Percentiles rank a stretch among this genome's conserved stretches.
Evolutionary conservation across 2,888 invertebrate genomes (phyloP).

Genomic region (Beris chalybata): DNA sequence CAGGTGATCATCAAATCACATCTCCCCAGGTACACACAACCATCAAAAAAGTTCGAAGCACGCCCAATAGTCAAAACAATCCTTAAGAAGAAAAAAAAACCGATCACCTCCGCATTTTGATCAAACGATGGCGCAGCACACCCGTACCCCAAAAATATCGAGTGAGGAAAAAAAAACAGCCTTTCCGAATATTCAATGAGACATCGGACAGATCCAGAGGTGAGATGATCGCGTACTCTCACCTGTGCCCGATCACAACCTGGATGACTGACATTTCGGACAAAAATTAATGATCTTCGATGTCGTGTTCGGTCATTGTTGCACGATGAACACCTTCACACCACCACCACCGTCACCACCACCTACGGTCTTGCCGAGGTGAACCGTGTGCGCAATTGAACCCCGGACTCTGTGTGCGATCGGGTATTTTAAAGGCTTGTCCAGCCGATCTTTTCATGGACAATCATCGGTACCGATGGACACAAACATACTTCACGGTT

Average conservation of each 20-base stretch:
- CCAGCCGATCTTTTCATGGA: neutral
- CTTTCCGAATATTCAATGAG: slow-evolving; percentile 14
- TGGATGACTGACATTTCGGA: slow-evolving; percentile 31
- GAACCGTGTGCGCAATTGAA: neutral
- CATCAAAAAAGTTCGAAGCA: slow-evolving; percentile 3
- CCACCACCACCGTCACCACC: neutral
- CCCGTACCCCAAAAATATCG: no score
- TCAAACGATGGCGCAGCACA: neutral
- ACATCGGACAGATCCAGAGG: neutral
- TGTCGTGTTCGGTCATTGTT: slow-evolving; percentile 27
- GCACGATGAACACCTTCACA: slow-evolving; percentile 6
- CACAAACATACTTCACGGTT: slow-evolving; percentile 9
- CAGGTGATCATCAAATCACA: slow-evolving; percentile 17
- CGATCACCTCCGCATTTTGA: slow-evolving; percentile 18
- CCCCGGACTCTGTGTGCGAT: no score
- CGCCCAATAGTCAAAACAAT: slow-evolving; percentile 30
- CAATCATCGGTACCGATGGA: slow-evolving; percentile 2
- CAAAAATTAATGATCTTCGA: slow-evolving; percentile 30
- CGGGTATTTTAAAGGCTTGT: no score
- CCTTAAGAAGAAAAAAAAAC: slow-evolving; percentile 9
- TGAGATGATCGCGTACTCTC: slow-evolving; percentile 5
- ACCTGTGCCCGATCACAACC: slow-evolving; percentile 11
- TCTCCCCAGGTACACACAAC: slow-evolving; percentile 3
- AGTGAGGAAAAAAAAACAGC: no score
- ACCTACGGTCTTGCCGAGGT: neutral